These are phyloP conservation scores for Pelecanus crispus DNA, from an alignment of 2,113 vertebrate genomes.

Conservation along the genomic window DNA sequence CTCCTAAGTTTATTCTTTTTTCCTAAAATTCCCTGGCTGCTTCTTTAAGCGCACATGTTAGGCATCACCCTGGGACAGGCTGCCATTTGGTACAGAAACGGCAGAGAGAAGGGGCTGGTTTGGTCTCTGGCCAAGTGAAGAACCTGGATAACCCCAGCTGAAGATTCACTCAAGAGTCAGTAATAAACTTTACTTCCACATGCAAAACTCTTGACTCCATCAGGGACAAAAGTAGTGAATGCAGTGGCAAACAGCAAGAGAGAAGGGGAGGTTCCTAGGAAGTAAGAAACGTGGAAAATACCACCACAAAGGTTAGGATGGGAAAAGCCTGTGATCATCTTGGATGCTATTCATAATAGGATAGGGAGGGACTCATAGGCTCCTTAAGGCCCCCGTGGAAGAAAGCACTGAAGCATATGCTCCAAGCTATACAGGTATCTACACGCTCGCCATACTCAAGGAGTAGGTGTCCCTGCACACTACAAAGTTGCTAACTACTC, in stretches of 20 bases:
- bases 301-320: not conserved
- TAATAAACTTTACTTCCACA: not conserved
- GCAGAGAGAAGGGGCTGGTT: not conserved
- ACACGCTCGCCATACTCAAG: not conserved
- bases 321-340: not conserved
- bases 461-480: not conserved
- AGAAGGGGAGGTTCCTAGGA: not conserved
- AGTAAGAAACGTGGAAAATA: not conserved
- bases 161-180: not conserved
- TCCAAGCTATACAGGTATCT: not conserved
- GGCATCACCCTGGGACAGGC: not conserved
- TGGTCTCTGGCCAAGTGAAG: not conserved
- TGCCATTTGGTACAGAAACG: not conserved
- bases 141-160: not conserved
- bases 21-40: not conserved
- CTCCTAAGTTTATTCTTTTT: not conserved
- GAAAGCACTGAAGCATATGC: not conserved
- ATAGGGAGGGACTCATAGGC: not conserved
- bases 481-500: not conserved
- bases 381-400: not conserved
- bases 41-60: not conserved
- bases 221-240: not conserved
- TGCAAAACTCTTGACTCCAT: not conserved
- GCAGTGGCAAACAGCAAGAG: not conserved
- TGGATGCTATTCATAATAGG: not conserved